Evolutionary conservation across 2,113 vertebrate genomes (phyloP).

Genomic region (Danio rerio): GRCz12tu NC_133181.1:30676501-30677000

Average conservation of each 20-base stretch:
- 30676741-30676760: conserved; percentile 55
- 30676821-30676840: conserved; percentile 96
- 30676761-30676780: conserved; percentile 97
- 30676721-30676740: neutral
- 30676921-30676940: neutral
- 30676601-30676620: no score
- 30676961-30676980: conserved; percentile 87
- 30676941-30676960: neutral
- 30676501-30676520: no score
- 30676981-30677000: conserved; percentile 99
- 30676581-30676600: no score
- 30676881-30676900: neutral
- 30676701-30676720: no score
- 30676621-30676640: no score
- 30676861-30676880: neutral
- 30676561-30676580: no score
- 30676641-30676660: no score
- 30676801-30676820: conserved; percentile 90
- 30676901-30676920: neutral
- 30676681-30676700: no score
- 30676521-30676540: no score
- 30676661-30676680: no score
- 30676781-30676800: conserved; percentile 94
- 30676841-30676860: conserved; percentile 89
- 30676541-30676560: no score